phyloP scores from a whole-genome alignment of 2,797 vertebrate species.

The Sebastes iracundus region DNA sequence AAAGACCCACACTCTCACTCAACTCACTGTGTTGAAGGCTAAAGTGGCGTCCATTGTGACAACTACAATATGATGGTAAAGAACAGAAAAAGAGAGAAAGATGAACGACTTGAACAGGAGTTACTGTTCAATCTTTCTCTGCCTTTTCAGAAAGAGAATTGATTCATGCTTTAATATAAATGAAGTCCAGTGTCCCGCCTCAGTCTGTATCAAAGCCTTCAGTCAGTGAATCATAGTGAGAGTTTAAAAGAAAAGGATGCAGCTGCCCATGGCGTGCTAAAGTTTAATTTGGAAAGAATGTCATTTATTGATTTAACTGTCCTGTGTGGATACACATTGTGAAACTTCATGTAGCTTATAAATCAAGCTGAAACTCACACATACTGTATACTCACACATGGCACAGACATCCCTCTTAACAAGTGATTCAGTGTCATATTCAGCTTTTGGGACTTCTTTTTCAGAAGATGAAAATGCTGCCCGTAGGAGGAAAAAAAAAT shows the following conservation, averaged over 20 bases:
- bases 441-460: background rate
- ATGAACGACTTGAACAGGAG: background rate
- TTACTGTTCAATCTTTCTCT: background rate
- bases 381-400: background rate
- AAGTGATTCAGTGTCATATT: background rate
- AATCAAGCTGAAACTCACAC: background rate
- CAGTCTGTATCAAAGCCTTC: background rate
- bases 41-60: background rate
- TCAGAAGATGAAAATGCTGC: background rate
- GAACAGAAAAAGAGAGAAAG: background rate
- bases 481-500: background rate
- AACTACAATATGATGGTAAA: background rate
- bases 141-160: background rate
- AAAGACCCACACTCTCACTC: background rate
- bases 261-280: background rate
- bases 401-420: background rate
- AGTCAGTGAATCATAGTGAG: background rate
- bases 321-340: background rate
- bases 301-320: constrained; percentile 11
- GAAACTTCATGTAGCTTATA: background rate
- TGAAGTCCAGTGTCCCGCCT: background rate
- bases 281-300: background rate
- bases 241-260: background rate
- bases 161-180: background rate
- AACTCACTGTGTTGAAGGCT: background rate